Base-by-base conservation (phyloP, 2,113 vertebrate species). In the Gallinago jamesoni region DNA sequence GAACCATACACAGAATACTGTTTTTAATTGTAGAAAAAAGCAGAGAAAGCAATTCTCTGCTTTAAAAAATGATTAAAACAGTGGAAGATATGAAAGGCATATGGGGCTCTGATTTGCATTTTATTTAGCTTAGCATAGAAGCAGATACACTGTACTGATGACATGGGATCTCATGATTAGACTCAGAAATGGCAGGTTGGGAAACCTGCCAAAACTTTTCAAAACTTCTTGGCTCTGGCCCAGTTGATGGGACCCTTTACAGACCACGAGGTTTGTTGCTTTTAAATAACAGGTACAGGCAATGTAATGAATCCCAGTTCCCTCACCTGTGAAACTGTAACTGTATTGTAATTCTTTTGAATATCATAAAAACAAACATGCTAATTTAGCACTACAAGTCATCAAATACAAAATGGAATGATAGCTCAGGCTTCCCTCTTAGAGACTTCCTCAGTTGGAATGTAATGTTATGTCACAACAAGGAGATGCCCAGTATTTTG, bases 201-300 rank as follows among this genome's bases (percentile, higher is more conserved):
- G 69, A 92, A 90, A 75, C 19, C 39, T 82, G 83, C 75, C 59
- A 96, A 72, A 92, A 83, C 67, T 88, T 86, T 90, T 73, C 85
- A 90, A 91, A 92, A 80, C 19, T 37, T 69, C 59, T 55, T 90
- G 59, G 67, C 70, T 66, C n/a, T 2, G 2, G 47, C 43, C 52
- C 60, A 89, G 47, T 30, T 53, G 55, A 83, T 4, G 2, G 41
- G 31, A 84, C 56, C 27, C 47, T 94, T 91, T 60, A 69, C 35
- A 93, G 70, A 82, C 63, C 4, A 0, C 0, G 1, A 69, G 35
- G 41, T 55, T 55, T 79, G 15, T 2, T 69, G 50, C 78, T 90
- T 57, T 85, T 67, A 80, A 90, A 57, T 23, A 41, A 64, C 57
- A 95, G 57, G 79, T 90, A 57, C 37, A 53, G 62, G 31, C 67